A percentile compares a stretch with the other conserved stretches of the same genome.
These are phyloP conservation scores for Meta bourneti DNA, from an alignment of 2,888 invertebrate species.

Conservation along the genomic window DNA sequence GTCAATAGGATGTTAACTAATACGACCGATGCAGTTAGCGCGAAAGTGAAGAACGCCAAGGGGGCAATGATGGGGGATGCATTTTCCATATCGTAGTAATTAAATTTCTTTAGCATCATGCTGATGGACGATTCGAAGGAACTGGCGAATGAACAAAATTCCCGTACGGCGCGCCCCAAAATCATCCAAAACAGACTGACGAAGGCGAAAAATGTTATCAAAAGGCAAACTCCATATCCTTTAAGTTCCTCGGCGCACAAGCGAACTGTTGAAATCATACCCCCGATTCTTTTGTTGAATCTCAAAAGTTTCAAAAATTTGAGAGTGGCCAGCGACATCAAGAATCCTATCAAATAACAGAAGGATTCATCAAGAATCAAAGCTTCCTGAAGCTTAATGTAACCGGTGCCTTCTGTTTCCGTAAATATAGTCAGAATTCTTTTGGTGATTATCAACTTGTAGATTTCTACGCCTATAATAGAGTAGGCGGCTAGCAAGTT, in stretches of 20 bases:
- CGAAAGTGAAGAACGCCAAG: conserved; percentile 80
- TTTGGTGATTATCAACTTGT: conserved; percentile 79
- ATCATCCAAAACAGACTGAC: conserved; percentile 80
- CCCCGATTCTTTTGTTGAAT: conserved; percentile 82
- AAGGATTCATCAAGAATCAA: conserved; percentile 81
- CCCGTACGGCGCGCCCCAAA: conserved; percentile 79
- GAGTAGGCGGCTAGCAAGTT: conserved; percentile 80
- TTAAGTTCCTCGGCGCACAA: conserved; percentile 80
- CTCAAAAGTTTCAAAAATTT: conserved; percentile 82
- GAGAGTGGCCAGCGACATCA: conserved; percentile 82
- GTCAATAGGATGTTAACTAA: conserved; percentile 80
- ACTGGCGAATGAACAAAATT: conserved; percentile 80
- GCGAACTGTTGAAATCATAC: conserved; percentile 81
- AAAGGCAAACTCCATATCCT: conserved; percentile 81
- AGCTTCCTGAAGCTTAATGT: conserved; percentile 81
- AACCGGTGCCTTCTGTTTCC: conserved; percentile 79
- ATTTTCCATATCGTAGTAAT: conserved; percentile 79
- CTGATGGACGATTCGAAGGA: conserved; percentile 81
- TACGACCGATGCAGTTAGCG: conserved; percentile 79
- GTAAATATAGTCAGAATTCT: conserved; percentile 80
- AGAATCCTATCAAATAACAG: conserved; percentile 81
- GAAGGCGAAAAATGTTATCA: conserved; percentile 79
- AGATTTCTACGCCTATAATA: conserved; percentile 81
- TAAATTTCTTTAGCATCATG: conserved; percentile 81
- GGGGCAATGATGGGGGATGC: conserved; percentile 79